phyloP scores from a whole-genome alignment of 2,888 invertebrate species.

The Catocala fraxini region DNA sequence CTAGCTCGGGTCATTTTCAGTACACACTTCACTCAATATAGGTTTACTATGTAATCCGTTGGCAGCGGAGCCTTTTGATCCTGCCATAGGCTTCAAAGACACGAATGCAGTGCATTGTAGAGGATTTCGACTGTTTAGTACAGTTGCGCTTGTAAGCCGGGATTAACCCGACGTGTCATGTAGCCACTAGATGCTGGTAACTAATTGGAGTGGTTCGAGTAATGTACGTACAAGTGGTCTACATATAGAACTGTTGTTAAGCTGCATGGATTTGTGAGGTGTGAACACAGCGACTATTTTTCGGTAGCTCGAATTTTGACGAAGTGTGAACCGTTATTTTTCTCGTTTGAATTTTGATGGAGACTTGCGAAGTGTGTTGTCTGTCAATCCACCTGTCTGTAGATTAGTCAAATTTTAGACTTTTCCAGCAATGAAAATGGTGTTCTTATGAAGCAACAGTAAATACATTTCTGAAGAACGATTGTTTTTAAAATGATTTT shows the following conservation, averaged over 20 bases:
- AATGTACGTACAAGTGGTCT: constrained; percentile 64
- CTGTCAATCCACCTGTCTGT: constrained; percentile 5
- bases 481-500: no score
- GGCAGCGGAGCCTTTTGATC: constrained; percentile 74
- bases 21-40: constrained; percentile 38
- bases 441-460: no score
- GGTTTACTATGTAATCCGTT: constrained; percentile 45
- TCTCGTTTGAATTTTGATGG: constrained; percentile 1
- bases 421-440: neutral
- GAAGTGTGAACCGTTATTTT: constrained; percentile 4
- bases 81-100: constrained; percentile 83
- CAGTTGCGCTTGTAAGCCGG: constrained; percentile 74
- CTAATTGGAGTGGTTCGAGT: constrained; percentile 74
- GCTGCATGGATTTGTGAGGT: constrained; percentile 3
- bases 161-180: constrained; percentile 78
- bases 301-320: neutral
- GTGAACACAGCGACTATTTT: neutral
- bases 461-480: no score
- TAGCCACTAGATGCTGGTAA: constrained; percentile 71
- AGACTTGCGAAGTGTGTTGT: neutral
- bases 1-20: constrained; percentile 32
- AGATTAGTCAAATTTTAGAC: neutral
- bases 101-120: constrained; percentile 75
- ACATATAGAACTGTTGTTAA: constrained; percentile 30
- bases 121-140: constrained; percentile 75